Percentiles rank a stretch among this genome's conserved stretches.
phyloP scores from a whole-genome alignment of 2,113 vertebrate genomes.

The Antechinus stuartii region DNA sequence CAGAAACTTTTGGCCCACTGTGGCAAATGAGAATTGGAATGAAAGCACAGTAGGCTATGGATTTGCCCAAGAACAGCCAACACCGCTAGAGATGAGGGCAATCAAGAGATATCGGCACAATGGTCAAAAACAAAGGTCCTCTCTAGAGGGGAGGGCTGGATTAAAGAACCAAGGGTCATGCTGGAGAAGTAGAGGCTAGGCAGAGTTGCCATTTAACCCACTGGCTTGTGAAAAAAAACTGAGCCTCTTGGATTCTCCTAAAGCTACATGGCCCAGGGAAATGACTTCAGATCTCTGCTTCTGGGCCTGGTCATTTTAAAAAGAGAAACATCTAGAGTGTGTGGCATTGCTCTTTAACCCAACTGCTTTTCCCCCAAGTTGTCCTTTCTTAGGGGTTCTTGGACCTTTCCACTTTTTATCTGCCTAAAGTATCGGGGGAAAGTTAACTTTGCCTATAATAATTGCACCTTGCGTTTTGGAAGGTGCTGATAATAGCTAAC shows the following conservation, averaged over 20 bases:
- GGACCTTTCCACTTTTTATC: constrained; percentile 50
- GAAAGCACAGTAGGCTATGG: constrained; percentile 38
- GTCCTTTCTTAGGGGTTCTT: constrained; percentile 27
- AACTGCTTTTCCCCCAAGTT: constrained; percentile 29
- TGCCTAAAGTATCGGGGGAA: constrained; percentile 14
- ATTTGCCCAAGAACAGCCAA: constrained; percentile 21
- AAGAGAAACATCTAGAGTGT: constrained; percentile 4
- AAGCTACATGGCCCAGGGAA: constrained; percentile 5
- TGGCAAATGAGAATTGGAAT: constrained; percentile 27
- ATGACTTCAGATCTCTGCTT: constrained; percentile 44
- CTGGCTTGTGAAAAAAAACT: constrained; percentile 32
- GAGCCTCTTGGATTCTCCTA: constrained; percentile 6
- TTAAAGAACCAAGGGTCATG: constrained; percentile 7
- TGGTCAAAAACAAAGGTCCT: constrained; percentile 21
- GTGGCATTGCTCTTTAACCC: constrained; percentile 20
- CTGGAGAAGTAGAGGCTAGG: not conserved
- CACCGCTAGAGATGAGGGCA: constrained; percentile 30
- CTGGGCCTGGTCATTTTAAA: constrained; percentile 32
- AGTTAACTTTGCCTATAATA: constrained; percentile 30
- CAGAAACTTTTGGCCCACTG: constrained; percentile 22
- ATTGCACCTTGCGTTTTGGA: constrained; percentile 29
- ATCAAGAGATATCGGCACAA: constrained; percentile 8
- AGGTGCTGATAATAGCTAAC: not conserved
- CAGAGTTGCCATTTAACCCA: constrained; percentile 21
- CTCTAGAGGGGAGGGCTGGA: not conserved